Conservation (phyloP, 2,113 vertebrate genomes). For the Mobula birostris region DNA sequence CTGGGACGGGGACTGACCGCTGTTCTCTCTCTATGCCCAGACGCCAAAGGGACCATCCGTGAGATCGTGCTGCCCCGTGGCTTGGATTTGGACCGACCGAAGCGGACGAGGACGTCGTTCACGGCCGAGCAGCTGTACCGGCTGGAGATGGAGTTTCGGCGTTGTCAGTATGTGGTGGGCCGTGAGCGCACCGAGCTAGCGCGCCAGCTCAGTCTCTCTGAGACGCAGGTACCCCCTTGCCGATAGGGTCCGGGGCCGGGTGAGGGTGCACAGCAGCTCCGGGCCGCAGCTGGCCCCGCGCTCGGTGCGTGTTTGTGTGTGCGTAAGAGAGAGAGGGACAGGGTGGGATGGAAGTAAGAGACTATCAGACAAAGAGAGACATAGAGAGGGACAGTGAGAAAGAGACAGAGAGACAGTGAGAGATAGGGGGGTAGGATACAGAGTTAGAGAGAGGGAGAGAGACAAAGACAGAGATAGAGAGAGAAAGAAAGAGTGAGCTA, state of each 20-base stretch:
- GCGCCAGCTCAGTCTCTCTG: constrained; percentile 81
- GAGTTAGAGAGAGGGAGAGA: no score
- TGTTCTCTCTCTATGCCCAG: constrained; percentile 47
- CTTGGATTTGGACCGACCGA: constrained; percentile 87
- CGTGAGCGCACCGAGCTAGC: constrained; percentile 85
- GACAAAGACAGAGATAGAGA: no score
- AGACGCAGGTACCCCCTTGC: constrained; percentile 72
- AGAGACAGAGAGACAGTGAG: no score
- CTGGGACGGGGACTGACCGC: neutral
- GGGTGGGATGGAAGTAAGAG: no score
- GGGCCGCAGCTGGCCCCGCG: no score
- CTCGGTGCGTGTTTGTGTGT: no score
- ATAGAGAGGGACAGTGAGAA: no score
- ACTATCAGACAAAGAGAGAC: no score
- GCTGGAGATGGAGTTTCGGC: constrained; percentile 89
- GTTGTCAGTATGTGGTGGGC: constrained; percentile 92
- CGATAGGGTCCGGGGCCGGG: neutral
- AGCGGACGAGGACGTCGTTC: constrained; percentile 89
- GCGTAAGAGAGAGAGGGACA: no score
- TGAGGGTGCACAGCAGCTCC: neutral
- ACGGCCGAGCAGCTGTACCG: constrained; percentile 90
- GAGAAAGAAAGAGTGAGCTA: no score
- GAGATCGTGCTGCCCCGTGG: constrained; percentile 93
- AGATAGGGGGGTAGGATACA: no score
- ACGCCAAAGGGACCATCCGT: constrained; percentile 92